These are phyloP conservation scores for Hipposideros larvatus DNA, from an alignment of 2,797 vertebrate genomes.

Conservation along the genomic window DNA sequence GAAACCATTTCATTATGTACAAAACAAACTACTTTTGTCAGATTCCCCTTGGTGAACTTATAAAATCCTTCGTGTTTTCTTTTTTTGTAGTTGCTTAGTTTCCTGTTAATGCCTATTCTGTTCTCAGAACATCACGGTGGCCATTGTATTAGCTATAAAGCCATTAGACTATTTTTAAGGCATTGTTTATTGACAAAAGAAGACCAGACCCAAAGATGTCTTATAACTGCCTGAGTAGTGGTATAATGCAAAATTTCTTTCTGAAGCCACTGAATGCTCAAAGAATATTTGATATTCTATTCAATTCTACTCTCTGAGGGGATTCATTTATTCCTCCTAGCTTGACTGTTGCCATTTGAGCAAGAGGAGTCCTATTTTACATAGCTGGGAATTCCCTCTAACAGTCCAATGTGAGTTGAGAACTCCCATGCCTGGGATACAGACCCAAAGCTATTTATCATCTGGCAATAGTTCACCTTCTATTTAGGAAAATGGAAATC, in stretches of 20 bases:
- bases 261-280: neutral
- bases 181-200: constrained; percentile 18
- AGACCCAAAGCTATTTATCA: constrained; percentile 73
- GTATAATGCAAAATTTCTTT: constrained; percentile 12
- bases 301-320: neutral
- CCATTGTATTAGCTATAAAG: neutral
- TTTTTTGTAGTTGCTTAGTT: neutral
- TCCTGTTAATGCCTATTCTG: neutral
- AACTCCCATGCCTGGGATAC: constrained; percentile 26
- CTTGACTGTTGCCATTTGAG: constrained; percentile 34
- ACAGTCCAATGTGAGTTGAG: neutral
- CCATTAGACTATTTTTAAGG: neutral
- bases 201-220: neutral
- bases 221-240: neutral
- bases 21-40: neutral
- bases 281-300: constrained; percentile 54
- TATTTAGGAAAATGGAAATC: constrained; percentile 53
- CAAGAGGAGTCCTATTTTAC: neutral
- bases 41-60: neutral
- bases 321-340: constrained; percentile 51
- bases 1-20: neutral
- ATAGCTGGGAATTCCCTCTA: constrained; percentile 57
- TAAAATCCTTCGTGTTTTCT: neutral
- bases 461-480: constrained; percentile 65
- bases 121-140: neutral